These are phyloP conservation scores for Poicephalus gulielmi DNA, from an alignment of 2,113 vertebrate genomes.

Conservation along the genomic window DNA sequence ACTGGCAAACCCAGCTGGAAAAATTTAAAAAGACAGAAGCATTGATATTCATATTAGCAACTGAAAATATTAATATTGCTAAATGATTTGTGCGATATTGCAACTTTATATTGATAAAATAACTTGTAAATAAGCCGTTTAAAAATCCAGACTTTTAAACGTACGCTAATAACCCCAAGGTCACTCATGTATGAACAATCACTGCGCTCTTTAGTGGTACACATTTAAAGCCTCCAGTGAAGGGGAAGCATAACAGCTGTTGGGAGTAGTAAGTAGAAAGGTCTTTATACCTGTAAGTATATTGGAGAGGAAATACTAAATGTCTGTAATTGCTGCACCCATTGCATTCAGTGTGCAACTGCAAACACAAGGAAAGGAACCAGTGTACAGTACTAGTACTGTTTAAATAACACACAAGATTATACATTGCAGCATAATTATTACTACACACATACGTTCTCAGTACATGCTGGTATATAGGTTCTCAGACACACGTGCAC, in stretches of 20 bases:
- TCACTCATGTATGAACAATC: conserved; percentile 53
- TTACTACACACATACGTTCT: conserved; percentile 83
- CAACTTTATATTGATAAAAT: conserved; percentile 64
- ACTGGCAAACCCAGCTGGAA: conserved; percentile 54
- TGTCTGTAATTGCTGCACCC: conserved; percentile 77
- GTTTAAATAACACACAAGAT: conserved; percentile 91
- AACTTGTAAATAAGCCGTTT: conserved; percentile 58
- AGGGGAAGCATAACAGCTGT: conserved; percentile 64
- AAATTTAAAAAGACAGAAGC: conserved; percentile 46
- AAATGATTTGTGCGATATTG: conserved; percentile 65
- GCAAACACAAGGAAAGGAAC: conserved; percentile 82
- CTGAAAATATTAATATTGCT: conserved; percentile 73
- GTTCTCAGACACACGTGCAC: conserved; percentile 65
- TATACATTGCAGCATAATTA: conserved; percentile 87
- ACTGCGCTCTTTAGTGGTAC: conserved; percentile 60
- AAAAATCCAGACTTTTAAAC: conserved; percentile 50
- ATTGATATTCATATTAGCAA: conserved; percentile 43
- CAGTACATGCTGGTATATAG: conserved; percentile 84
- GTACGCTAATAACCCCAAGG: conserved; percentile 23
- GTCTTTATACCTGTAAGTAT: conserved; percentile 67
- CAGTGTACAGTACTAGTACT: conserved; percentile 92
- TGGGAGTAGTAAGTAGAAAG: conserved; percentile 67
- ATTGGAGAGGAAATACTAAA: conserved; percentile 62
- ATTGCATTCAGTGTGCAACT: conserved; percentile 82
- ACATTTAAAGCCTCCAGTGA: conserved; percentile 46